phyloP scores from a whole-genome alignment of 2,888 invertebrate genomes.

The Platycnemis pennipes region DNA sequence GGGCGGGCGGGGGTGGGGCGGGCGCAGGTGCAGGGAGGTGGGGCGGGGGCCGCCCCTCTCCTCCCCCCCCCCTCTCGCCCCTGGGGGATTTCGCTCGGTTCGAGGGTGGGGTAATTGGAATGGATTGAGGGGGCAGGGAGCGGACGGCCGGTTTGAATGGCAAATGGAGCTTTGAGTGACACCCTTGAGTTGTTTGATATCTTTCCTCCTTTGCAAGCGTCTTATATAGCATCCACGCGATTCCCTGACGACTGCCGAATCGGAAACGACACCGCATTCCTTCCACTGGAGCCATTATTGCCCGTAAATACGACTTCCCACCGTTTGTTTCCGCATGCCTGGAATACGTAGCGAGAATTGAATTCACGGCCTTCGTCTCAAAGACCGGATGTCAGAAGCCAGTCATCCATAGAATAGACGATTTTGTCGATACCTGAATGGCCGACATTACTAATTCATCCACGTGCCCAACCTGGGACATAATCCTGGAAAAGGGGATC shows the following conservation, averaged over 20 bases:
- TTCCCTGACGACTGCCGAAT: slow-evolving; percentile 23
- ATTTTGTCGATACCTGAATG: no score
- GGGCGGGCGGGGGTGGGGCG: no score
- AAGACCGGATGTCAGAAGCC: no score
- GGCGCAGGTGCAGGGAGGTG: slow-evolving; percentile 68
- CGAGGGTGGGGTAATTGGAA: slow-evolving; percentile 5
- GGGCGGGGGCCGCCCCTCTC: slow-evolving; percentile 25
- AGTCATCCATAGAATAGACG: no score
- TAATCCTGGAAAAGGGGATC: no score
- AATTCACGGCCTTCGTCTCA: no score
- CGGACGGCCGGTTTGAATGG: slow-evolving; percentile 48
- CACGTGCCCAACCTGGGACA: no score
- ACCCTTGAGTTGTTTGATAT: slow-evolving; percentile 54
- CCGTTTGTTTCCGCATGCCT: neutral
- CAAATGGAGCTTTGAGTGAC: slow-evolving; percentile 65
- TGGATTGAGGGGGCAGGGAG: slow-evolving; percentile 33
- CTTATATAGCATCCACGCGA: slow-evolving; percentile 30
- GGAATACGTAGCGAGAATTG: no score
- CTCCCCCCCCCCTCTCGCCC: neutral
- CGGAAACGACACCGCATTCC: slow-evolving; percentile 33
- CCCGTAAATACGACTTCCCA: neutral
- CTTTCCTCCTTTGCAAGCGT: neutral
- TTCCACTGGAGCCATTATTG: neutral
- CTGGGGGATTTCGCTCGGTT: neutral
- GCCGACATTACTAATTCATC: no score